Evolutionary conservation across 2,888 invertebrate genomes (phyloP).

Genomic region (Ommatoiulus sabulosus): DNA sequence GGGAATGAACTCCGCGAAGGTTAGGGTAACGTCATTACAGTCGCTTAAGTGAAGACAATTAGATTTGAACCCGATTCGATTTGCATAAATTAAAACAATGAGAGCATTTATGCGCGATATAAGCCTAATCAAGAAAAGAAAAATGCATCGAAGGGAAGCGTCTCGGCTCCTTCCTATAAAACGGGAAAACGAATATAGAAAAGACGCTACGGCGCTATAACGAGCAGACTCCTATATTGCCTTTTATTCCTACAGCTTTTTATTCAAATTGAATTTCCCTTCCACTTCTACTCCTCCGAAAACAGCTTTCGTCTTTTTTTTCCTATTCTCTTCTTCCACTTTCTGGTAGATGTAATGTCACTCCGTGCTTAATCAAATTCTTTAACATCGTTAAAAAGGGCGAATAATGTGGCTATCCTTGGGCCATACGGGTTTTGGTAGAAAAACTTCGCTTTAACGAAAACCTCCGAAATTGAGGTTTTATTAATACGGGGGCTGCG

Average conservation of each 20-base stretch:
- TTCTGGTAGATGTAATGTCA: background rate
- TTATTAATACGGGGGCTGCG: background rate
- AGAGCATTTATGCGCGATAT: slow-evolving; percentile 19
- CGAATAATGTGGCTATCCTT: background rate
- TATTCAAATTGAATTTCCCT: slow-evolving; percentile 23
- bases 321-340: too few relatives aligned
- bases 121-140: slow-evolving; percentile 30
- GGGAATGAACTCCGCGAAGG: background rate
- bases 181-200: background rate
- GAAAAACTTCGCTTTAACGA: background rate
- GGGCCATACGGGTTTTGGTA: background rate
- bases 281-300: background rate
- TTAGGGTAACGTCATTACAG: slow-evolving; percentile 29
- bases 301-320: background rate
- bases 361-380: slow-evolving; percentile 19
- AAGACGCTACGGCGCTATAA: background rate
- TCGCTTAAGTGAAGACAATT: slow-evolving; percentile 29
- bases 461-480: background rate
- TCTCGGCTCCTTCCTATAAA: background rate
- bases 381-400: background rate
- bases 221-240: background rate
- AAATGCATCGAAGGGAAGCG: background rate
- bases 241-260: slow-evolving; percentile 11
- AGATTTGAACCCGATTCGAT: slow-evolving; percentile 13
- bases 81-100: slow-evolving; percentile 31